Evolutionary conservation across 2,113 vertebrate genomes (phyloP).

Genomic region (Percopsis transmontana): DNA sequence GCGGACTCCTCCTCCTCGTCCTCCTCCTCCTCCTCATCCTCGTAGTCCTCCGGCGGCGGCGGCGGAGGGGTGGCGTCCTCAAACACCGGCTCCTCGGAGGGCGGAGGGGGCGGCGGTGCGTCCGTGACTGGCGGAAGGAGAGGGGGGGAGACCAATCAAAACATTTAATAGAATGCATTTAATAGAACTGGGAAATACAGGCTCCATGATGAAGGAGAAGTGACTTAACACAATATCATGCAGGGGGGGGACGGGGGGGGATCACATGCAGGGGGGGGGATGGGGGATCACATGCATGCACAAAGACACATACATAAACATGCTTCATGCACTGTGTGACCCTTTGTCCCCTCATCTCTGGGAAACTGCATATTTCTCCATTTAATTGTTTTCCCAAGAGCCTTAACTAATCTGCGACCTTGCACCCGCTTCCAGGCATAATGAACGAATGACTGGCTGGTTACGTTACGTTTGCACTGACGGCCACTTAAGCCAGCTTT

Average conservation of each 20-base stretch:
- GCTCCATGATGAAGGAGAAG: no score
- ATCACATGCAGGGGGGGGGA: neutral
- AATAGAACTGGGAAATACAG: no score
- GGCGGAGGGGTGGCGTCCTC: conserved; percentile 90
- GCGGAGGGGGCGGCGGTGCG: conserved; percentile 88
- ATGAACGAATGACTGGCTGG: no score
- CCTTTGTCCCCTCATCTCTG: neutral
- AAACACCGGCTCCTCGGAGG: conserved; percentile 85
- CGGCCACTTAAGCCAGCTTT: no score
- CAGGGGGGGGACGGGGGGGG: neutral
- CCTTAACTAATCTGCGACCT: no score
- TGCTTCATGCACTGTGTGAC: neutral
- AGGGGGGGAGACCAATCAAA: neutral
- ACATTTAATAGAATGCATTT: no score
- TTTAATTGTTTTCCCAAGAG: no score
- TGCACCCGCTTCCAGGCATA: no score
- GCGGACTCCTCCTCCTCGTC: conserved; percentile 92
- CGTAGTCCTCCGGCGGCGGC: conserved; percentile 92
- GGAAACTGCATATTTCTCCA: neutral
- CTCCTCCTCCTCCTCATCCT: conserved; percentile 93
- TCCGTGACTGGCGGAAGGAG: conserved; percentile 83
- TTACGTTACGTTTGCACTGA: no score
- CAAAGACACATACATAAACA: neutral
- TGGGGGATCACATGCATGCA: neutral
- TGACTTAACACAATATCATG: neutral